Base-by-base conservation (phyloP, 2,113 vertebrate genomes). In the Cyprinodon brontotheroides region DNA sequence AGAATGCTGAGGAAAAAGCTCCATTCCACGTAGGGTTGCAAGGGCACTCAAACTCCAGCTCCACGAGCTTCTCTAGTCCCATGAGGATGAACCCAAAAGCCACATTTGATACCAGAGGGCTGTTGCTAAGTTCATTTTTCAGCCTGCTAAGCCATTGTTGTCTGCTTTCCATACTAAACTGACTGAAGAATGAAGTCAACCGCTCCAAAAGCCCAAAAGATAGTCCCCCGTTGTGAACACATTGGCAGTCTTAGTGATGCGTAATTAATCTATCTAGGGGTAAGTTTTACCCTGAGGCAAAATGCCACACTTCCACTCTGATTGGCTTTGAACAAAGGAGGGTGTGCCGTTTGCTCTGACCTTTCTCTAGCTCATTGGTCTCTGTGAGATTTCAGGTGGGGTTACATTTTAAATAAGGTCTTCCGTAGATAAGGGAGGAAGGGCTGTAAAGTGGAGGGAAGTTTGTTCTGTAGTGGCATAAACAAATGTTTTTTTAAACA, bases 1-100 rank as follows among this genome's bases (percentile, higher is more conserved):
- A 93, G 92, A 93, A 94, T 0, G 92, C 92, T 15, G 90, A 92
- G 17, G 93, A 94, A 89, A 94, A 94, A 36, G 83, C 38, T 74
- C 86, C 91, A 72, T 93, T 94, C 93, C 90, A 93, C 8, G 81
- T 86, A 84, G 93, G 91, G 65, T 79, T 92, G 86, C 93, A 94
- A 75, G 93, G 93, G 92, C 92, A 94, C 91, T 93, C 87, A 89
- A 95, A 94, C 86, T 94, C 92, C 89, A 93, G 74, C 87, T 94
- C 93, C 87, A 93, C 90, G 80, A 94, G 83, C 83, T 93, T 94
- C 89, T 95, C 94, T 83, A 94, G 89, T 86, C 91, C 90, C 88
- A 93, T 93, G 79, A 95, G 89, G 84, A 95, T 93, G 53, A 95
- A 94, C 61, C 92, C 89, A 70, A 94, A 94, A 71, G 88, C 93